A percentile compares a stretch with the other conserved stretches of the same genome.
These are phyloP conservation scores for Trematocara unimaculatum DNA, from an alignment of 2,113 vertebrate genomes.

Conservation along the genomic window DNA sequence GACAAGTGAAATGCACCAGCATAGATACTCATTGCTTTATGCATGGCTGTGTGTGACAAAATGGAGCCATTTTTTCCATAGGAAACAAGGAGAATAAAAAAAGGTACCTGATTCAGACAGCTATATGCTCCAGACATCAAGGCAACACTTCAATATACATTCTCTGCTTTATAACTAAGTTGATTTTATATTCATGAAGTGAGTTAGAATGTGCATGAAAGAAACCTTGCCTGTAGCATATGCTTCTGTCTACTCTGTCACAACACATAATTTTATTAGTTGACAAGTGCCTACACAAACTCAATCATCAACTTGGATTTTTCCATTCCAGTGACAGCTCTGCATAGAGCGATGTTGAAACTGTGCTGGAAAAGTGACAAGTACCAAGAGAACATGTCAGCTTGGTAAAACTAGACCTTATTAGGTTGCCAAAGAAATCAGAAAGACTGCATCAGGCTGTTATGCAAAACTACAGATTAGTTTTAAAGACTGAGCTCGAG, in stretches of 20 bases:
- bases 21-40: neutral
- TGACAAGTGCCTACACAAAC: slow-evolving; percentile 1
- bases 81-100: neutral
- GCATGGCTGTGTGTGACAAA: slow-evolving; percentile 4
- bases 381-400: neutral
- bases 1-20: neutral
- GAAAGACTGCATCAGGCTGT: neutral
- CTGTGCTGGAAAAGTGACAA: neutral
- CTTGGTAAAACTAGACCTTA: neutral
- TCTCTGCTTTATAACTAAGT: neutral
- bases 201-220: neutral
- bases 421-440: neutral
- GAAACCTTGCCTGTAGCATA: neutral
- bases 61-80: neutral
- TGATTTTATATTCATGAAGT: neutral
- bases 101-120: neutral
- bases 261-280: neutral
- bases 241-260: neutral
- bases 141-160: neutral
- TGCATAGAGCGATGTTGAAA: neutral
- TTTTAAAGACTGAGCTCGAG: neutral
- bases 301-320: neutral
- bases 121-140: neutral
- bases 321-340: neutral
- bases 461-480: neutral